A percentile compares a stretch with the other conserved stretches of the same genome.
Evolutionary conservation across 35 echinoderm and acorn worm genomes (phyloP).

Genomic region (Hemicentrotus pulcherrimus): DNA sequence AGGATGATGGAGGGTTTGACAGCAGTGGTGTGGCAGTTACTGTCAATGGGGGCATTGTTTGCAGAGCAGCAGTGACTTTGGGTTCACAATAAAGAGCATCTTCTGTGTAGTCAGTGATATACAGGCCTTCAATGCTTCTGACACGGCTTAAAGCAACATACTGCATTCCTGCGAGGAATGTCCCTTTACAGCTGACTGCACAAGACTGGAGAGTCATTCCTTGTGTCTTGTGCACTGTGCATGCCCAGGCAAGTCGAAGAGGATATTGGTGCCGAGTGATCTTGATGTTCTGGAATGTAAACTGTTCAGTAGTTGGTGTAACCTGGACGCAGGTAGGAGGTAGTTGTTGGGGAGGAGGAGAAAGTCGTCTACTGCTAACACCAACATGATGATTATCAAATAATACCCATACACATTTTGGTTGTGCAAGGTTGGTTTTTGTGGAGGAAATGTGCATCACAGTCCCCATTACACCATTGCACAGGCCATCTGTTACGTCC

Average conservation of each 20-base stretch:
- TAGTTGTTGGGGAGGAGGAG: constrained; percentile 25
- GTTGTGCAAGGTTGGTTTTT: constrained; percentile 26
- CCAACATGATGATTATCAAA: constrained; percentile 65
- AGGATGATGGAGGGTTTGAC: no score
- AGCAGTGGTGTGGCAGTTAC: constrained; percentile 37
- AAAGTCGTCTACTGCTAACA: constrained; percentile 16
- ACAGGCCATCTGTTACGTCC: constrained; percentile 80
- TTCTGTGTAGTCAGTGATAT: constrained; percentile 50
- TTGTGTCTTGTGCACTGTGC: constrained; percentile 51
- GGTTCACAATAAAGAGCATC: constrained; percentile 43
- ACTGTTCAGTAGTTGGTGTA: constrained; percentile 40
- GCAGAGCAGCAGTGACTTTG: constrained; percentile 42
- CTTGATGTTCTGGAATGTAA: constrained; percentile 38
- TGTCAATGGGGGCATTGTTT: constrained; percentile 28
- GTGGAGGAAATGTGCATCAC: constrained; percentile 30
- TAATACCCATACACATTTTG: constrained; percentile 50
- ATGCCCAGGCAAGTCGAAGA: constrained; percentile 59
- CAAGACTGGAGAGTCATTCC: constrained; percentile 53
- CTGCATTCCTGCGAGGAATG: constrained; percentile 54
- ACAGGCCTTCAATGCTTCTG: constrained; percentile 53
- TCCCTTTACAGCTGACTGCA: constrained; percentile 47
- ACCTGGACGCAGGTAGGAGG: constrained; percentile 32
- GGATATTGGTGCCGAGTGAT: constrained; percentile 43
- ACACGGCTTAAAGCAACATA: constrained; percentile 60
- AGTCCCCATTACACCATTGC: constrained; percentile 67